Percentiles rank a stretch among this genome's conserved stretches.
Conservation (phyloP, 1,140 invertebrate genomes). For the Phortica variegata region DNA sequence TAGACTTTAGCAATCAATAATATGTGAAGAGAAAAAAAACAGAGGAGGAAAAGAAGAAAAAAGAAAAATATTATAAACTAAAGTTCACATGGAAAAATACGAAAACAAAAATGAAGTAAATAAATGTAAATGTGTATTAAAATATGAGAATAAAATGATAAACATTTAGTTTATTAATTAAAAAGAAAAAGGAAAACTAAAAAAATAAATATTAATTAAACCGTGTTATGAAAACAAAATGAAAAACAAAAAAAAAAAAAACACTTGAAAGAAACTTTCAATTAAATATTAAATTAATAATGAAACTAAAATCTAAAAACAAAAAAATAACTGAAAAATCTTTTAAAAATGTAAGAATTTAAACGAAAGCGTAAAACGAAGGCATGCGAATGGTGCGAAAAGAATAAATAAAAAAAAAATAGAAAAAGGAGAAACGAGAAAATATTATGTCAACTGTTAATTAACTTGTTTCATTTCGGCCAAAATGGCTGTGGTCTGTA, state of each 20-base stretch:
- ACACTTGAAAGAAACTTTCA: slow-evolving; percentile 51
- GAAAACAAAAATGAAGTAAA: background rate
- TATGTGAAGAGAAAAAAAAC: slow-evolving; percentile 11
- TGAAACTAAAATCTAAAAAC: slow-evolving; percentile 16
- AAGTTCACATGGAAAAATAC: slow-evolving; percentile 8
- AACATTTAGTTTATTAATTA: slow-evolving; percentile 45
- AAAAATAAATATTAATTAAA: slow-evolving; percentile 26
- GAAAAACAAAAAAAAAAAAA: slow-evolving; percentile 16
- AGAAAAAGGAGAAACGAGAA: slow-evolving; percentile 24
- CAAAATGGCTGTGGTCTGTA: too few relatives aligned
- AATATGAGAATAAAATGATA: slow-evolving; percentile 18
- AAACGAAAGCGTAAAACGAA: slow-evolving; percentile 24
- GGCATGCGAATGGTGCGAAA: slow-evolving; percentile 1
- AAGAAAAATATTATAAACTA: slow-evolving; percentile 8
- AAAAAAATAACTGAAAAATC: slow-evolving; percentile 21
- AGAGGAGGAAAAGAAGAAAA: slow-evolving; percentile 2
- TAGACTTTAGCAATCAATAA: slow-evolving; percentile 7
- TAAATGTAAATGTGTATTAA: slow-evolving; percentile 51
- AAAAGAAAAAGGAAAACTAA: slow-evolving; percentile 13
- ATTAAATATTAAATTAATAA: slow-evolving; percentile 38
- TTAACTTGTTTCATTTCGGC: slow-evolving; percentile 48
- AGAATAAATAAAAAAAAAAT: slow-evolving; percentile 27
- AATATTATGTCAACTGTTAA: slow-evolving; percentile 53
- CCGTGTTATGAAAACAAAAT: slow-evolving; percentile 44
- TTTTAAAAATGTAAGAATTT: slow-evolving; percentile 46